These are phyloP conservation scores for Diaperis boleti DNA, from an alignment of 2,888 invertebrate species.

Conservation along the genomic window DNA sequence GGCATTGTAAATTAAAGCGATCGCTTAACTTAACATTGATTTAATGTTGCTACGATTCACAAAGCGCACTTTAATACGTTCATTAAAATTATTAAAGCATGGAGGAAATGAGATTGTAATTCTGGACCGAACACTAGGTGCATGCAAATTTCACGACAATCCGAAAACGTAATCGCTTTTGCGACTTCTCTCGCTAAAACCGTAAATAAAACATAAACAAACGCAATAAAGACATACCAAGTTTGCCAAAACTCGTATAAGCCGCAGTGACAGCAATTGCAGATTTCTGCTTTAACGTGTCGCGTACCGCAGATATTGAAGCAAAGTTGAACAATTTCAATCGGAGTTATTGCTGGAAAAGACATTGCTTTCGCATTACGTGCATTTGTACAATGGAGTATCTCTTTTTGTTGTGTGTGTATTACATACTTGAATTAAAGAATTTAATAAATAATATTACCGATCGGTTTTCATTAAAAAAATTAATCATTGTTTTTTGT, in stretches of 20 bases:
- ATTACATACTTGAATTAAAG: no score
- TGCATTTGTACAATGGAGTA: no score
- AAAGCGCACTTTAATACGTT: conserved; percentile 35
- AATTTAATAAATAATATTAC: no score
- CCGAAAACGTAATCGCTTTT: conserved; percentile 35
- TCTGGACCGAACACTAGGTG: conserved; percentile 28
- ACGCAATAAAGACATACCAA: conserved; percentile 23
- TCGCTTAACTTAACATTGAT: conserved; percentile 29
- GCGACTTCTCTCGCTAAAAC: conserved; percentile 22
- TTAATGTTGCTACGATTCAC: conserved; percentile 24
- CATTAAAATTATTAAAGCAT: conserved; percentile 40
- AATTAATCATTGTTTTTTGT: no score
- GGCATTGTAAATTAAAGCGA: conserved; percentile 19
- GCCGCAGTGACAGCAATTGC: conserved; percentile 7
- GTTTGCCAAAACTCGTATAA: conserved; percentile 19
- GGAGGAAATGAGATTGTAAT: conserved; percentile 36
- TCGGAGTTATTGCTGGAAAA: neutral
- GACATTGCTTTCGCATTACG: neutral
- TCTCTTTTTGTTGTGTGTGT: no score
- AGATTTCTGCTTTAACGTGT: conserved; percentile 15
- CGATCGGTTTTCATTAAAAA: no score
- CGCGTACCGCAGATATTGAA: neutral
- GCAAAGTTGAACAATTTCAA: neutral
- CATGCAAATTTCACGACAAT: conserved; percentile 35
- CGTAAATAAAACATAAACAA: conserved; percentile 25